phyloP scores from a whole-genome alignment of 1,140 invertebrate genomes.

The Oedothorax gibbosus region DNA sequence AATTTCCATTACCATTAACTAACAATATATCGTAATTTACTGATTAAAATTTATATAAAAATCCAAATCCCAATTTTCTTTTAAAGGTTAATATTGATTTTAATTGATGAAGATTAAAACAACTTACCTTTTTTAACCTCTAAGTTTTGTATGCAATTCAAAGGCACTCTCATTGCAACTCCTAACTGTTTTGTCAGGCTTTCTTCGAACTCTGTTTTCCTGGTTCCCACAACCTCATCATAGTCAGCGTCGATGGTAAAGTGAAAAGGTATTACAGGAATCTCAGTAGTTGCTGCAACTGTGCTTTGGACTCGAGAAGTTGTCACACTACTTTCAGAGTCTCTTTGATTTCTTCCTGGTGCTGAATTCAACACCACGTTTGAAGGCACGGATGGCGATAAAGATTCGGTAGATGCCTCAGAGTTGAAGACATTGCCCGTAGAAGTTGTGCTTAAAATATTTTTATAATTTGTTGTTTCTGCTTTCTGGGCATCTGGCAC shows the following conservation, averaged over 20 bases:
- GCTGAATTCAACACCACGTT: neutral
- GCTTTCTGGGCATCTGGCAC: no score
- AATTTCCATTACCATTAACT: no score
- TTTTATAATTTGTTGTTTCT: neutral
- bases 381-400: neutral
- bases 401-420: neutral
- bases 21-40: neutral
- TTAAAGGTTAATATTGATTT: neutral
- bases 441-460: neutral
- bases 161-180: conserved; percentile 48
- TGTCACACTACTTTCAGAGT: neutral
- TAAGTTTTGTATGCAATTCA: conserved; percentile 44
- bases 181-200: conserved; percentile 40
- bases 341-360: neutral
- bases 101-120: neutral
- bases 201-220: conserved; percentile 40
- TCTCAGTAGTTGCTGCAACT: neutral
- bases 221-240: conserved; percentile 47
- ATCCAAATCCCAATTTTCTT: neutral
- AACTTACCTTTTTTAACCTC: conserved; percentile 47
- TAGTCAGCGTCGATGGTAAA: conserved; percentile 56
- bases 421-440: neutral
- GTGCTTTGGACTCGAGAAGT: neutral
- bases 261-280: conserved; percentile 31
- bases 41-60: neutral